phyloP scores from a whole-genome alignment of 2,113 vertebrate species.

The Megatriorchis doriae region DNA sequence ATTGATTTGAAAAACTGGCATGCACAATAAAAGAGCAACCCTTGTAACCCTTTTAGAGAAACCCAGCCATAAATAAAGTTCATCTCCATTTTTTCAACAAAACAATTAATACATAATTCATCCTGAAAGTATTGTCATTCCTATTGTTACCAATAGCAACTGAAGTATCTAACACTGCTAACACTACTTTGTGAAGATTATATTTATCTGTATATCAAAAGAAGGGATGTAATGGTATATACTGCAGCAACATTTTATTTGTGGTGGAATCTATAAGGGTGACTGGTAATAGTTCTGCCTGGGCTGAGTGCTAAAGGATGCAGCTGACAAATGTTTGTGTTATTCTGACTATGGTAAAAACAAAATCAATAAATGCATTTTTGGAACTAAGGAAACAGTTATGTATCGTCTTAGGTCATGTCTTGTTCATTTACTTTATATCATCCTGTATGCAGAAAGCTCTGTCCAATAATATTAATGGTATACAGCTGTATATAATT shows the following conservation, averaged over 20 bases:
- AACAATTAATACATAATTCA: slow-evolving; percentile 82
- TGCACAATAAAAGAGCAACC: slow-evolving; percentile 74
- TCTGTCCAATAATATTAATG: slow-evolving; percentile 29
- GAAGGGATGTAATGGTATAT: not conserved
- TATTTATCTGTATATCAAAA: slow-evolving; percentile 45
- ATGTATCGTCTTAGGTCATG: slow-evolving; percentile 49
- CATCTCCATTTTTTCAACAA: slow-evolving; percentile 66
- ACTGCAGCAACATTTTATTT: slow-evolving; percentile 64
- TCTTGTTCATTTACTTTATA: slow-evolving; percentile 61
- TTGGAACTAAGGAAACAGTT: slow-evolving; percentile 63
- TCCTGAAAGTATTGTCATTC: slow-evolving; percentile 62
- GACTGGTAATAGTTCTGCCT: slow-evolving; percentile 61
- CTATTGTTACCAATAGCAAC: slow-evolving; percentile 42
- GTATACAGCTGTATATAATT: slow-evolving; percentile 14
- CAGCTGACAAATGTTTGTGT: slow-evolving; percentile 74
- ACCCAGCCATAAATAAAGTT: slow-evolving; percentile 77
- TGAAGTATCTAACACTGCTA: slow-evolving; percentile 36
- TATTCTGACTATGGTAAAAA: slow-evolving; percentile 72
- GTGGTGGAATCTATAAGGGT: slow-evolving; percentile 58
- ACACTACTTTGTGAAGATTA: not conserved
- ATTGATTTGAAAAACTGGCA: slow-evolving; percentile 80
- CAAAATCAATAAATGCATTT: slow-evolving; percentile 77
- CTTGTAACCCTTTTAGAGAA: slow-evolving; percentile 83
- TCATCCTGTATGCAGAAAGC: slow-evolving; percentile 37
- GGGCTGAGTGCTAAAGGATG: slow-evolving; percentile 65